Evolutionary conservation across 2,888 invertebrate species (phyloP).

Genomic region (Sinodicranocentrus sp.): DNA sequence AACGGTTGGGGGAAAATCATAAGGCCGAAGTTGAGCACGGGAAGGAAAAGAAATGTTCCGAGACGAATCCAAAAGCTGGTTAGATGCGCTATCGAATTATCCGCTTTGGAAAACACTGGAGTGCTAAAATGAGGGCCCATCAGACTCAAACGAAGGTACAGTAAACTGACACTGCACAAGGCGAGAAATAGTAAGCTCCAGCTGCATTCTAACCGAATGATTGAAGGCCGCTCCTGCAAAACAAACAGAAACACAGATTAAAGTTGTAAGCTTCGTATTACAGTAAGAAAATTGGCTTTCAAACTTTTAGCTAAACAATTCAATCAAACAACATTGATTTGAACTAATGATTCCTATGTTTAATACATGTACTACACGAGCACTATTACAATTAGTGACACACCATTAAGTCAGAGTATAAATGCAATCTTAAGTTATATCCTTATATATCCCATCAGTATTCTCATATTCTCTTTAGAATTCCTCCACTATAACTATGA

Average conservation of each 20-base stretch:
- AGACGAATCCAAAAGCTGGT: constrained; percentile 88
- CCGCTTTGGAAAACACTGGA: constrained; percentile 93
- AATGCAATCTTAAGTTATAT: too few species aligned
- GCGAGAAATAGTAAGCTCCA: constrained; percentile 72
- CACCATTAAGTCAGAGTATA: too few species aligned
- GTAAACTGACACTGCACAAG: constrained; percentile 69
- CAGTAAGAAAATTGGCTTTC: too few species aligned
- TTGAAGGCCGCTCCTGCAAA: constrained; percentile 53
- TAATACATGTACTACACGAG: too few species aligned
- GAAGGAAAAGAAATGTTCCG: constrained; percentile 94
- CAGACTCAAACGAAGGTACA: constrained; percentile 85
- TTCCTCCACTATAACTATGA: too few species aligned
- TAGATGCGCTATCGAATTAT: constrained; percentile 96
- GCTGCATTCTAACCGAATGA: constrained; percentile 66
- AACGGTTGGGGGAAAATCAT: constrained; percentile 91
- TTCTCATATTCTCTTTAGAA: too few species aligned
- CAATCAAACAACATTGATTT: too few species aligned
- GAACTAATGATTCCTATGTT: too few species aligned
- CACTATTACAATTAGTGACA: too few species aligned
- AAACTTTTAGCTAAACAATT: too few species aligned
- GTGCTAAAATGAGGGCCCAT: constrained; percentile 83
- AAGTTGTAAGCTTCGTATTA: too few species aligned
- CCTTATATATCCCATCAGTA: too few species aligned
- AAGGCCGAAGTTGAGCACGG: constrained; percentile 93
- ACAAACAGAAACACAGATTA: background rate